Evolutionary conservation across 1,140 invertebrate genomes (phyloP).

Genomic region (Drosophila albomicans): DNA sequence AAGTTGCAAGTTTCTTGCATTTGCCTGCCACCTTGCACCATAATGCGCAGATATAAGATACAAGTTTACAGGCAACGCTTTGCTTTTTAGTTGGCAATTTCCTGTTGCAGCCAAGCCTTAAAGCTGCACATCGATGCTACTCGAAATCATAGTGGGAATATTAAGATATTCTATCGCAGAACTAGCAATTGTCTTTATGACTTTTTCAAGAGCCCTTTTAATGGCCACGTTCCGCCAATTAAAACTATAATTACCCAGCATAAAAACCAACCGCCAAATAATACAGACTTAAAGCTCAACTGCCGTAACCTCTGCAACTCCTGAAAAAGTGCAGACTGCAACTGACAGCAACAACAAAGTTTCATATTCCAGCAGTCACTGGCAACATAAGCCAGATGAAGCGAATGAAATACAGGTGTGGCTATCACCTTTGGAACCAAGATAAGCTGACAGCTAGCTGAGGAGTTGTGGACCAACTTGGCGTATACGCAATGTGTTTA

Average conservation of each 20-base stretch:
- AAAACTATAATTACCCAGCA: constrained; percentile 65
- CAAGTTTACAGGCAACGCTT: constrained; percentile 35
- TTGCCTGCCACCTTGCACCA: constrained; percentile 58
- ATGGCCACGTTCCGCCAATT: constrained; percentile 71
- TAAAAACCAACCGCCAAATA: constrained; percentile 49
- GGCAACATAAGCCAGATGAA: constrained; percentile 63
- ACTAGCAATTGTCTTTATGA: constrained; percentile 66
- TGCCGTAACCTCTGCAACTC: neutral
- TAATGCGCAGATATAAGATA: constrained; percentile 65
- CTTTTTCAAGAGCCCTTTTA: constrained; percentile 54
- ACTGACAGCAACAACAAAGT: constrained; percentile 47
- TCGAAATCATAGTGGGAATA: constrained; percentile 36
- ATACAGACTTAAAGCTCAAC: constrained; percentile 38
- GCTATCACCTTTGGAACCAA: constrained; percentile 57
- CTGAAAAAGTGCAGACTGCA: constrained; percentile 24
- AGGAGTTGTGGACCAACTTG: constrained; percentile 21
- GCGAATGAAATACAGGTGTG: constrained; percentile 48
- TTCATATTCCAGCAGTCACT: constrained; percentile 54
- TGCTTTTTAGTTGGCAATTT: constrained; percentile 58
- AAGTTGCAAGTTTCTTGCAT: constrained; percentile 68
- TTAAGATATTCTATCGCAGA: constrained; percentile 45
- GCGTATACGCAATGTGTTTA: constrained; percentile 54
- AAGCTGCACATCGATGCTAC: constrained; percentile 37
- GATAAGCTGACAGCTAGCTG: constrained; percentile 46
- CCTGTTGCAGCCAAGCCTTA: constrained; percentile 39